phyloP scores from a whole-genome alignment of 92 coral and sea anemone species.

The Plumapathes pennacea region DNA sequence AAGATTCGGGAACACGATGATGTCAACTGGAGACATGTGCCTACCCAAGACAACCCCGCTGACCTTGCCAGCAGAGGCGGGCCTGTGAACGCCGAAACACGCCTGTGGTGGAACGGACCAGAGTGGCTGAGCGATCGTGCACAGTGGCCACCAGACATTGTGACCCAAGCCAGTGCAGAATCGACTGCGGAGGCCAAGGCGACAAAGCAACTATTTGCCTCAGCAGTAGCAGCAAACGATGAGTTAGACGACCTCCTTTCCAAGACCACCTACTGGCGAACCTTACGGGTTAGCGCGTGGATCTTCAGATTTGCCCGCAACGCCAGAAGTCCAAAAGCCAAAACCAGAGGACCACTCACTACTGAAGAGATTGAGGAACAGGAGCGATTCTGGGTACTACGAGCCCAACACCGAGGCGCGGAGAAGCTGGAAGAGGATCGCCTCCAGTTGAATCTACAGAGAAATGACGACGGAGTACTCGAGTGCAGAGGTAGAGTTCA shows the following conservation, averaged over 20 bases:
- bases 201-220: constrained; percentile 54
- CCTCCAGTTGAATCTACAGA: constrained; percentile 38
- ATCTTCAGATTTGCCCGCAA: constrained; percentile 10
- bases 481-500: constrained; percentile 51
- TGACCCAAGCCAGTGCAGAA: constrained; percentile 40
- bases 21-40: constrained; percentile 58
- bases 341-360: constrained; percentile 44
- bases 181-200: constrained; percentile 56
- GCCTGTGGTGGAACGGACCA: constrained; percentile 70
- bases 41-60: constrained; percentile 60
- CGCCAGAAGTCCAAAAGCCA: constrained; percentile 4
- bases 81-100: constrained; percentile 20
- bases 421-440: constrained; percentile 37
- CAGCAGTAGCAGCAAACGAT: constrained; percentile 48
- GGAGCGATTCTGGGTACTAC: constrained; percentile 20
- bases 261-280: constrained; percentile 20
- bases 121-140: constrained; percentile 57
- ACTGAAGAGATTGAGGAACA: constrained; percentile 43
- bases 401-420: constrained; percentile 29
- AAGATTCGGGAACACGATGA: constrained; percentile 51
- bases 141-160: constrained; percentile 58
- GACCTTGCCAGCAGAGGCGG: constrained; percentile 65
- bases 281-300: constrained; percentile 35
- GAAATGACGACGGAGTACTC: constrained; percentile 36
- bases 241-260: constrained; percentile 27